Percentiles rank a stretch among this genome's conserved stretches.
Evolutionary conservation across 2,888 invertebrate genomes (phyloP).

Genomic region (Gibbula magus): DNA sequence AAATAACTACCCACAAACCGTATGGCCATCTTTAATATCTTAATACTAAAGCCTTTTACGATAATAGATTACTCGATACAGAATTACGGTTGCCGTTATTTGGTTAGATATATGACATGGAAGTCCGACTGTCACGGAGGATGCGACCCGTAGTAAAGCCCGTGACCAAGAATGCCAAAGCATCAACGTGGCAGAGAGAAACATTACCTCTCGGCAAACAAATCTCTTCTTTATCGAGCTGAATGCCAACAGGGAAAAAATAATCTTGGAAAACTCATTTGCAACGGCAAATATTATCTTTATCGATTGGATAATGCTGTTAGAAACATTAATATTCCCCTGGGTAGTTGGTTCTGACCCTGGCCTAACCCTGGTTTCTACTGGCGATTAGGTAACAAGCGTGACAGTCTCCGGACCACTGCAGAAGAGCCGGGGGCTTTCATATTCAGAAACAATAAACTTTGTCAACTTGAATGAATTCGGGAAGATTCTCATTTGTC

Average conservation of each 20-base stretch:
- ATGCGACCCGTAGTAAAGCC: too few species aligned
- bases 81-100: background rate
- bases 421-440: too few species aligned
- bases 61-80: conserved; percentile 15
- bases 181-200: background rate
- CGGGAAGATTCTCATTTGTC: too few species aligned
- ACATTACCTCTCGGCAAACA: conserved; percentile 10
- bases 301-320: conserved; percentile 21
- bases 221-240: conserved; percentile 19
- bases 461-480: too few species aligned
- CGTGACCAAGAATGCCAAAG: background rate
- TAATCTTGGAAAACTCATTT: conserved; percentile 12
- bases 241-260: conserved; percentile 21
- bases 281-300: conserved; percentile 24
- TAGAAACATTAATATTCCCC: conserved; percentile 9
- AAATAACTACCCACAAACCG: background rate
- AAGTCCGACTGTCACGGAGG: too few species aligned
- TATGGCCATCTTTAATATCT: background rate
- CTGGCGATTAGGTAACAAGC: background rate
- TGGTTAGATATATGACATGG: background rate
- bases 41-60: background rate
- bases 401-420: background rate
- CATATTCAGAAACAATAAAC: too few species aligned
- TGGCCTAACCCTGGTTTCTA: background rate
- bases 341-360: background rate